Evolutionary conservation across 2,888 invertebrate genomes (phyloP).

Genomic region (Caenorhabditis plicata): DNA sequence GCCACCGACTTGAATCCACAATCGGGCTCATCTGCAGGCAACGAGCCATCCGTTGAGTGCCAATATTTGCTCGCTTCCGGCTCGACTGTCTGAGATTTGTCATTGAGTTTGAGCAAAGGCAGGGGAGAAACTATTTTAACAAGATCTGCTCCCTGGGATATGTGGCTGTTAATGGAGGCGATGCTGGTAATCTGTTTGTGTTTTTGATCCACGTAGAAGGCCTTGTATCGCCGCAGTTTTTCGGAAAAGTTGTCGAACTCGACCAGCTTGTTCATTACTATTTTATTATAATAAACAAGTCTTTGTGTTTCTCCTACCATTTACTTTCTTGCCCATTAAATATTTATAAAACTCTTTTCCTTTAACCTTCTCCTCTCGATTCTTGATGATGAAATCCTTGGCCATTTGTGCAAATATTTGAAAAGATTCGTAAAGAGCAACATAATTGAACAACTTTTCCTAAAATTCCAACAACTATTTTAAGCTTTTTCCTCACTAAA

Average conservation of each 20-base stretch:
- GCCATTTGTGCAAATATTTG: slow-evolving; percentile 16
- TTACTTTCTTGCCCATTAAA: slow-evolving; percentile 7
- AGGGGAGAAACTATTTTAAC: not conserved
- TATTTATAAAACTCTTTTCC: slow-evolving; percentile 9
- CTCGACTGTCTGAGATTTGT: slow-evolving; percentile 33
- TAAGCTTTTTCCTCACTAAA: too few species aligned
- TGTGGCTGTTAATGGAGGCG: not conserved
- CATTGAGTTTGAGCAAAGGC: not conserved
- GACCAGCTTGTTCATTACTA: slow-evolving; percentile 31
- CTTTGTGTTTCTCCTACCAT: not conserved
- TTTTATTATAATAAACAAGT: not conserved
- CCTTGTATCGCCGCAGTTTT: slow-evolving; percentile 34
- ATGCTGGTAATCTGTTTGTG: not conserved
- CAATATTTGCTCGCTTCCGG: slow-evolving; percentile 40
- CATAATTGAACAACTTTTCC: slow-evolving; percentile 12
- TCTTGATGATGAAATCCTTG: not conserved
- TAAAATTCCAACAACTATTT: too few species aligned
- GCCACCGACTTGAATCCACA: slow-evolving; percentile 43
- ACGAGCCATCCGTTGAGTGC: slow-evolving; percentile 33
- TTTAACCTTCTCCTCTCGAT: slow-evolving; percentile 1
- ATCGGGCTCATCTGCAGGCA: slow-evolving; percentile 36
- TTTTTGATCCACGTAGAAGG: slow-evolving; percentile 32
- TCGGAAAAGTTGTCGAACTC: slow-evolving; percentile 27
- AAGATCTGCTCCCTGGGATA: not conserved
- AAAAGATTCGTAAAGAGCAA: slow-evolving; percentile 22